These are phyloP conservation scores for Phaedon cochleariae DNA, from an alignment of 2,888 invertebrate species.

Conservation along the genomic window DNA sequence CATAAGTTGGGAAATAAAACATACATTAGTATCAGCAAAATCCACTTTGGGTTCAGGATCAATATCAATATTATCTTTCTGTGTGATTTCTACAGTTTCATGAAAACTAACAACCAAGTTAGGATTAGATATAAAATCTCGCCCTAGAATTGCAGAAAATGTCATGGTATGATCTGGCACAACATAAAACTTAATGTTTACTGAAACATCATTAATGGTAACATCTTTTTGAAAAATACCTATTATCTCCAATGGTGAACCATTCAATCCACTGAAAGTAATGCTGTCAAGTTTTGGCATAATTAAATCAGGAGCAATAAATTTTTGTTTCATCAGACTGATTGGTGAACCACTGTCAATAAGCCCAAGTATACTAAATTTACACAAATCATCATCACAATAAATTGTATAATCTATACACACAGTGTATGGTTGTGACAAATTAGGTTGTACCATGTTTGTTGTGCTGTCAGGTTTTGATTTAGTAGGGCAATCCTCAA, in stretches of 20 bases:
- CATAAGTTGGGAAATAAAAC: too few species aligned
- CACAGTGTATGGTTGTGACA: background rate
- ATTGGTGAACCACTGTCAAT: constrained; percentile 8
- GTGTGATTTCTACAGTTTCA: too few species aligned
- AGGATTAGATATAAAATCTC: too few species aligned
- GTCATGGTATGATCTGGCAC: too few species aligned
- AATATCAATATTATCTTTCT: too few species aligned
- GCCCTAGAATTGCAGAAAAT: too few species aligned
- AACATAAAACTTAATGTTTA: too few species aligned
- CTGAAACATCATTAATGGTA: too few species aligned
- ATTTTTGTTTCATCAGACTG: background rate
- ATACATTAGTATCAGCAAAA: too few species aligned
- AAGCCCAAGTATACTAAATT: background rate
- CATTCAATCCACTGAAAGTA: background rate
- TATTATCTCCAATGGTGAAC: background rate
- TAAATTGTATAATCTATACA: background rate
- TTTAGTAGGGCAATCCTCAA: background rate
- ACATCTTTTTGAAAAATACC: background rate
- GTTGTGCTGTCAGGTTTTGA: constrained; percentile 1
- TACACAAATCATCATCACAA: background rate
- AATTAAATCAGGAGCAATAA: background rate
- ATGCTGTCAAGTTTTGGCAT: background rate
- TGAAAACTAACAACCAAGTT: too few species aligned
- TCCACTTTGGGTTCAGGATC: too few species aligned
- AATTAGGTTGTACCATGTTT: background rate